These are phyloP conservation scores for Leucozona laternaria DNA, from an alignment of 2,888 invertebrate species.

Conservation along the genomic window DNA sequence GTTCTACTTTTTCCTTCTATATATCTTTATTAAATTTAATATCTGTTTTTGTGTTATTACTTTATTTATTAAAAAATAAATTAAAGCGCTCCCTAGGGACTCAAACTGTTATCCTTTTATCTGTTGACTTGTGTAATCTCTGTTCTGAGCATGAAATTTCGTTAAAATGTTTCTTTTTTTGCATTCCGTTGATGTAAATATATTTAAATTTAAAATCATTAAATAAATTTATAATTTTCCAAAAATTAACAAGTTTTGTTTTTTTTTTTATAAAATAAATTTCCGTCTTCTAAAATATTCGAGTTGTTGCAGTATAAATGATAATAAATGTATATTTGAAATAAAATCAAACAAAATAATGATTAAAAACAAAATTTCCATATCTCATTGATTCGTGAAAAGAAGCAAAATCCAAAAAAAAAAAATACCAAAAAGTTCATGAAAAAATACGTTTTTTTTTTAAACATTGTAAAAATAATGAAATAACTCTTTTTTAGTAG, in stretches of 20 bases:
- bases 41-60: no score
- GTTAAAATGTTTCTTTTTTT: background rate
- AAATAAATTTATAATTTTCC: background rate
- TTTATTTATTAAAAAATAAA: no score
- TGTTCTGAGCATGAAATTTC: background rate
- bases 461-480: slow-evolving; percentile 24
- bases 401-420: slow-evolving; percentile 8
- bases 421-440: slow-evolving; percentile 15
- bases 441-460: slow-evolving; percentile 18
- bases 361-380: slow-evolving; percentile 15
- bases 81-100: no score
- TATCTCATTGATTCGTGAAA: slow-evolving; percentile 25
- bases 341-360: slow-evolving; percentile 6
- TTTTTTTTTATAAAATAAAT: slow-evolving; percentile 17
- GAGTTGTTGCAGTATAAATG: slow-evolving; percentile 17
- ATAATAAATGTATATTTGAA: slow-evolving; percentile 29
- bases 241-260: background rate
- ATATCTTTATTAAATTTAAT: no score
- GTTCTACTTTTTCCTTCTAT: no score
- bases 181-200: background rate
- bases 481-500: slow-evolving; percentile 9
- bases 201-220: background rate
- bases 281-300: slow-evolving; percentile 24
- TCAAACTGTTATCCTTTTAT: no score
- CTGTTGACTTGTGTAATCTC: background rate